Conservation (phyloP, 2,113 vertebrate species). For the Phaethornis superciliosus region DNA sequence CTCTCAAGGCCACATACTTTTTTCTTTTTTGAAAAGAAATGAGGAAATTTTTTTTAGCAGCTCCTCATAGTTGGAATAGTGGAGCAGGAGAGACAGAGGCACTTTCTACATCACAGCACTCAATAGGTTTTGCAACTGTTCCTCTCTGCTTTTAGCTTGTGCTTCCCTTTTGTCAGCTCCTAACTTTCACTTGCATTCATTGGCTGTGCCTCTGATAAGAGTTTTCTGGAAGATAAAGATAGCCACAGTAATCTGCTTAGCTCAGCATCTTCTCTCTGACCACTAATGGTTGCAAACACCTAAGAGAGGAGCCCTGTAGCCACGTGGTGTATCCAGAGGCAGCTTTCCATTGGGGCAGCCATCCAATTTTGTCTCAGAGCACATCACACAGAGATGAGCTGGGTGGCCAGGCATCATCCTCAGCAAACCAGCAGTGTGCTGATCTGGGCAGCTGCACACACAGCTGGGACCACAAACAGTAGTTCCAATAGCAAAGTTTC, state of each 20-base stretch:
- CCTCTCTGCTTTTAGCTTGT: neutral
- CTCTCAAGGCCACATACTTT: accelerated
- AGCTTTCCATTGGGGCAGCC: neutral
- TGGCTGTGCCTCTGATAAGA: neutral
- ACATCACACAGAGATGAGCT: neutral
- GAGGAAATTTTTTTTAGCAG: neutral
- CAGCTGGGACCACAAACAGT: neutral
- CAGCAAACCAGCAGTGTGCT: accelerated
- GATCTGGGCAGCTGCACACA: neutral
- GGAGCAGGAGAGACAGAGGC: neutral
- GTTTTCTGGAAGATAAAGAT: neutral
- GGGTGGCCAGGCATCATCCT: neutral
- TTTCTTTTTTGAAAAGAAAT: neutral
- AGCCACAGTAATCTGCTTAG: neutral
- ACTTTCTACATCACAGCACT: neutral
- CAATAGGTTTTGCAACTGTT: neutral
- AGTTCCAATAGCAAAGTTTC: neutral
- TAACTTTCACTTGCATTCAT: neutral
- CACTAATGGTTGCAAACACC: neutral
- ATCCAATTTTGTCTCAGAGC: neutral
- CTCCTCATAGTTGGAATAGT: neutral
- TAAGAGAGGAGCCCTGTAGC: neutral
- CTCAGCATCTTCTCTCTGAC: neutral
- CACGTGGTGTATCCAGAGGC: neutral
- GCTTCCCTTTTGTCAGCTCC: neutral